Conservation (phyloP, 2,888 invertebrate species). For the Podabrus alpinus region DNA sequence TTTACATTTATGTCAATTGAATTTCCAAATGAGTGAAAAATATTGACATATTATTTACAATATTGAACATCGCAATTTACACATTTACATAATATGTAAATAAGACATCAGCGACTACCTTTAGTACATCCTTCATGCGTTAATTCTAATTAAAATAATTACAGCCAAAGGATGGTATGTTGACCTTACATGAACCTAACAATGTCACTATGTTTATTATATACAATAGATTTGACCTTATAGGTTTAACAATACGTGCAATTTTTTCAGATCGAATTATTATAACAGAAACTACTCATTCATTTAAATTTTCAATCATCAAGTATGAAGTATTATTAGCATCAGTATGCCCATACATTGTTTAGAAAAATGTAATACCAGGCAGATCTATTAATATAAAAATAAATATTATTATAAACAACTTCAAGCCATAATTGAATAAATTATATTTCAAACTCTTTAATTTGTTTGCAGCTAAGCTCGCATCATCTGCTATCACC, state of each 20-base stretch:
- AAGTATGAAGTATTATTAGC: too few relatives aligned
- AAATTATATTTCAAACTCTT: too few relatives aligned
- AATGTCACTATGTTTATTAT: not conserved
- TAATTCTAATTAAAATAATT: not conserved
- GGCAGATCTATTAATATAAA: too few relatives aligned
- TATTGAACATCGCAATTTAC: not conserved
- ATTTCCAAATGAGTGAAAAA: not conserved
- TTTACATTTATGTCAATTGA: not conserved
- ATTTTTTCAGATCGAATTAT: not conserved
- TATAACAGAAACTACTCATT: not conserved
- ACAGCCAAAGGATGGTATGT: not conserved
- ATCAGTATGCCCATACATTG: too few relatives aligned
- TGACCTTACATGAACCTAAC: conserved; percentile 3
- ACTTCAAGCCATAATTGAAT: too few relatives aligned
- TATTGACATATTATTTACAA: not conserved
- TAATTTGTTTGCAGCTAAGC: too few relatives aligned
- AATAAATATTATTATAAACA: too few relatives aligned
- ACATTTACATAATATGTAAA: not conserved
- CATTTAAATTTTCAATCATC: too few relatives aligned
- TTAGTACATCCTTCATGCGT: not conserved
- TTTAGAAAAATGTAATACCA: too few relatives aligned
- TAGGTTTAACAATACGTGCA: not conserved
- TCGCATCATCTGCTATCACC: too few relatives aligned
- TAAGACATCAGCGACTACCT: not conserved
- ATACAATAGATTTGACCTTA: not conserved